Percentiles rank a stretch among this genome's conserved stretches.
Evolutionary conservation across 37 sponge, comb jelly and placozoan genomes (phyloP).

Genomic region (Spongilla lacustris): DNA sequence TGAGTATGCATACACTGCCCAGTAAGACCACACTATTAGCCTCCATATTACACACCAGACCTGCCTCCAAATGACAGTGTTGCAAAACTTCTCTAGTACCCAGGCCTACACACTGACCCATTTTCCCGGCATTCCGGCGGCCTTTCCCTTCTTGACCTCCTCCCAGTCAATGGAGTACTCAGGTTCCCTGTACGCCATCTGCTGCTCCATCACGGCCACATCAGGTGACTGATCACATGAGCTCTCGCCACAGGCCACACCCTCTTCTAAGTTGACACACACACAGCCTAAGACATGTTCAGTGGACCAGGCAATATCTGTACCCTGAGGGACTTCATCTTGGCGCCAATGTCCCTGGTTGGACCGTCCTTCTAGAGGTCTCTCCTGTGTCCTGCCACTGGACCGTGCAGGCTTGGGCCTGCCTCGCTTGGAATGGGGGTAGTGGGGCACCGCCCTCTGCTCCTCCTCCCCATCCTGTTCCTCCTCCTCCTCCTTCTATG

Average conservation of each 20-base stretch:
- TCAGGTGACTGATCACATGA: not conserved
- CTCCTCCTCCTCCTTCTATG: not conserved
- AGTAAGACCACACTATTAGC: no score
- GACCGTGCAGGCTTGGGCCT: not conserved
- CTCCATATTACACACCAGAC: no score
- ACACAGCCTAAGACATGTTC: not conserved
- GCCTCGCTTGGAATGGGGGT: not conserved
- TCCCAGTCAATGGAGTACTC: slow-evolving; percentile 59
- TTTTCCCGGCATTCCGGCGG: slow-evolving; percentile 70
- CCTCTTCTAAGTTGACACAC: not conserved
- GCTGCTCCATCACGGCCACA: slow-evolving; percentile 8
- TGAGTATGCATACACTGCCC: no score
- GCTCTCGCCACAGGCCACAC: not conserved
- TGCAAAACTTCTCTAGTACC: not conserved
- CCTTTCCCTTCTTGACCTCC: slow-evolving; percentile 55
- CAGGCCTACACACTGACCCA: slow-evolving; percentile 36
- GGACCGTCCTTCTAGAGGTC: not conserved
- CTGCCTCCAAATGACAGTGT: not conserved
- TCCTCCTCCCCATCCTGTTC: not conserved
- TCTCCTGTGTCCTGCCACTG: not conserved
- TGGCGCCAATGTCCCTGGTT: not conserved
- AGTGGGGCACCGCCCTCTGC: not conserved
- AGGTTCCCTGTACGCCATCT: slow-evolving; percentile 12
- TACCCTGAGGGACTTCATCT: not conserved
- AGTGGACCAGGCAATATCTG: no score